A percentile compares a stretch with the other conserved stretches of the same genome.
phyloP scores from a whole-genome alignment of 2,888 invertebrate species.

The Petrophora chlorosata region DNA sequence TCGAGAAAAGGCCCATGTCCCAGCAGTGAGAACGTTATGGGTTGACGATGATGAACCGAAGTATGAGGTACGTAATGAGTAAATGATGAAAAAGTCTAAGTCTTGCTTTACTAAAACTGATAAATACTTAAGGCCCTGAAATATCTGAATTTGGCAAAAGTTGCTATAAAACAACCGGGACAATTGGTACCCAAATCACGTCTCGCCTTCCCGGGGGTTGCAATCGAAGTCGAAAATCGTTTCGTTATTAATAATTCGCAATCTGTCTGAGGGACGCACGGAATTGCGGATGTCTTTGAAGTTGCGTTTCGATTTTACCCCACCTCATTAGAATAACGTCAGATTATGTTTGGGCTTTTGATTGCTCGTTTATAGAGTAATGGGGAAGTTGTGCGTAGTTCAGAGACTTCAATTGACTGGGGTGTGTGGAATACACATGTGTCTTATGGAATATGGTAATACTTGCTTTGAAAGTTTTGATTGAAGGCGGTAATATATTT shows the following conservation, averaged over 20 bases:
- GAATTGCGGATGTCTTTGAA: conserved; percentile 30
- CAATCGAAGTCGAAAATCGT: conserved; percentile 61
- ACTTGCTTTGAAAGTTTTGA: neutral
- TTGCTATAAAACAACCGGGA: neutral
- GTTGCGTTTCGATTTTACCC: conserved; percentile 28
- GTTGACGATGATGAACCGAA: too few relatives aligned
- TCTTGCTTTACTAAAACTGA: too few relatives aligned
- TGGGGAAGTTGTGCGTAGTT: conserved; percentile 10
- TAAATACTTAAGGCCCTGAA: too few relatives aligned
- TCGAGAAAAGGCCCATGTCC: too few relatives aligned
- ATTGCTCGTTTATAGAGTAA: conserved; percentile 20
- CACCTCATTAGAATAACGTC: conserved; percentile 28
- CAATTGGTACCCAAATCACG: conserved; percentile 22
- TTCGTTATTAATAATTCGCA: conserved; percentile 65
- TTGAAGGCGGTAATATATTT: too few relatives aligned
- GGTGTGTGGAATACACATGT: conserved; percentile 3
- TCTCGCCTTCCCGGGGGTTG: conserved; percentile 30
- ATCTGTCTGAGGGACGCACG: conserved; percentile 40
- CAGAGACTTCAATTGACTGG: conserved; percentile 1
- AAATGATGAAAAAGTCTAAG: too few relatives aligned
- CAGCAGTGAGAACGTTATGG: too few relatives aligned
- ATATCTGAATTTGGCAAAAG: neutral
- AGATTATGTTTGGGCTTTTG: conserved; percentile 22
- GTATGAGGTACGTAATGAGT: too few relatives aligned
- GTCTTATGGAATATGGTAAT: neutral